These are phyloP conservation scores for Druon quercuslanigerum DNA, from an alignment of 1,140 invertebrate genomes.

Conservation along the genomic window DNA sequence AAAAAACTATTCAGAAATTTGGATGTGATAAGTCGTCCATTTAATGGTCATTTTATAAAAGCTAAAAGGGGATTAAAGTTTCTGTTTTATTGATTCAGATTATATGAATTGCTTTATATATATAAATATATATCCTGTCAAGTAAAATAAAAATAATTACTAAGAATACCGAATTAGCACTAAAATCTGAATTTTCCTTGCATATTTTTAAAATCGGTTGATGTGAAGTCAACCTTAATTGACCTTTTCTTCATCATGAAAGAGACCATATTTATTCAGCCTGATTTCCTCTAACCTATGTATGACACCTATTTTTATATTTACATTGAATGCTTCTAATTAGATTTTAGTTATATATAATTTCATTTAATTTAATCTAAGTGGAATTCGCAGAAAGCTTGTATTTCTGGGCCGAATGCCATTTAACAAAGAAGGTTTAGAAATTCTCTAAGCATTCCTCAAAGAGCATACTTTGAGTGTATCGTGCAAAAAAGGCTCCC, in stretches of 20 bases:
- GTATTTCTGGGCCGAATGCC: not conserved
- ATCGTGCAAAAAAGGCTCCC: constrained; percentile 15
- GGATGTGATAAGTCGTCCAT: too few relatives aligned
- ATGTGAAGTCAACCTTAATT: not conserved
- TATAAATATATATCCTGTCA: not conserved
- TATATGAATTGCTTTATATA: not conserved
- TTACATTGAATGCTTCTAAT: not conserved
- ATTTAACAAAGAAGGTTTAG: constrained; percentile 3
- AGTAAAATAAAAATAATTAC: not conserved
- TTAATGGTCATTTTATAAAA: too few relatives aligned
- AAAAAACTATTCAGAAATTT: too few relatives aligned
- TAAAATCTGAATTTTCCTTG: too few relatives aligned
- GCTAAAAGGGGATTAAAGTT: not conserved
- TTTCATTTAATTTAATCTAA: too few relatives aligned
- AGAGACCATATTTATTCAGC: not conserved
- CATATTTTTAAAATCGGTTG: not conserved
- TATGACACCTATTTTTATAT: not conserved
- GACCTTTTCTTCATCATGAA: not conserved
- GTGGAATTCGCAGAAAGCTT: not conserved
- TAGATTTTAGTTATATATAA: too few relatives aligned
- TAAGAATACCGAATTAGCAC: too few relatives aligned
- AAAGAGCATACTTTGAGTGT: constrained; percentile 7
- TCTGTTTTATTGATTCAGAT: not conserved
- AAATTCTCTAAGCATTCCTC: constrained; percentile 21
- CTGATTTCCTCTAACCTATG: not conserved